phyloP scores from a whole-genome alignment of 2,888 invertebrate species.

The Therioaphis trifolii region DNA sequence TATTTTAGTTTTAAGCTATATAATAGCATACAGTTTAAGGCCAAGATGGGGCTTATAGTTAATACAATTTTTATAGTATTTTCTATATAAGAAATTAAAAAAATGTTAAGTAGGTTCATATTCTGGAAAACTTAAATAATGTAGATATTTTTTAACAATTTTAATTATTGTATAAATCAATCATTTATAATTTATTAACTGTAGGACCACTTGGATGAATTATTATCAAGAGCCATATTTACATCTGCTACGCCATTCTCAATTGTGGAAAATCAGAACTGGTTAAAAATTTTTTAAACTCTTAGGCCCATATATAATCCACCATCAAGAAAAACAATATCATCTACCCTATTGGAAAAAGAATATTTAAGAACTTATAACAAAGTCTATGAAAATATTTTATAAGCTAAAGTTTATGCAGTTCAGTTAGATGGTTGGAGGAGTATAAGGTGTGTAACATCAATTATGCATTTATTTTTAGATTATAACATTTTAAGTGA shows the following conservation, averaged over 20 bases:
- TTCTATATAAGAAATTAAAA: background rate
- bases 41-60: background rate
- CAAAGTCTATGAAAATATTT: slow-evolving; percentile 4
- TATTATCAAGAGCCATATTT: slow-evolving; percentile 23
- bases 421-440: slow-evolving; percentile 25
- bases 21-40: slow-evolving; percentile 6
- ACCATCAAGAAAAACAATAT: slow-evolving; percentile 8
- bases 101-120: slow-evolving; percentile 9
- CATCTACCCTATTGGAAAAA: slow-evolving; percentile 5
- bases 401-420: slow-evolving; percentile 14
- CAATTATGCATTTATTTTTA: background rate
- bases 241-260: slow-evolving; percentile 26
- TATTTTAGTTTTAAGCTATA: slow-evolving; percentile 21
- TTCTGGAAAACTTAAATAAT: no score
- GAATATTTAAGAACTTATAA: slow-evolving; percentile 21
- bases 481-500: background rate
- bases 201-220: slow-evolving; percentile 15
- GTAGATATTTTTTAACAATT: background rate
- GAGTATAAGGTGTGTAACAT: slow-evolving; percentile 21
- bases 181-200: slow-evolving; percentile 8
- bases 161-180: background rate
- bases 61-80: background rate
- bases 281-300: slow-evolving; percentile 18
- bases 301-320: slow-evolving; percentile 10
- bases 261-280: slow-evolving; percentile 29